Conservation (phyloP, 2,113 vertebrate genomes). For the Probosciger aterrimus region DNA sequence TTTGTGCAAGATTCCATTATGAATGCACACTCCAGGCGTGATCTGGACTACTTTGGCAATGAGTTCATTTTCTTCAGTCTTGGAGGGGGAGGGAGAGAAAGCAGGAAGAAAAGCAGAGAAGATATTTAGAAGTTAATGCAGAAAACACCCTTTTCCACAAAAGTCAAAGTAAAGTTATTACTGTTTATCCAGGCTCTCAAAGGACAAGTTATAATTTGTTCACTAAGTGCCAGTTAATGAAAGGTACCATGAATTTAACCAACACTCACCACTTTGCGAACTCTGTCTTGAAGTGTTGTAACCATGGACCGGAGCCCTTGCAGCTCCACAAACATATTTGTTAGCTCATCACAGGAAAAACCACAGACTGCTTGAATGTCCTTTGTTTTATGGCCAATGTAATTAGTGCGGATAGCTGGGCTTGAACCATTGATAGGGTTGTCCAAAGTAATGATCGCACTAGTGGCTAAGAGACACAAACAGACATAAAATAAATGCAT, state of each 20-base stretch:
- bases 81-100: neutral
- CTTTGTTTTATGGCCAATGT: constrained; percentile 92
- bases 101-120: neutral
- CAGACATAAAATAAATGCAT: neutral
- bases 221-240: neutral
- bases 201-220: neutral
- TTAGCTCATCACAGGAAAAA: constrained; percentile 91
- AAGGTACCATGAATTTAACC: neutral
- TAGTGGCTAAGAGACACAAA: constrained; percentile 67
- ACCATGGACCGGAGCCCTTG: constrained; percentile 88
- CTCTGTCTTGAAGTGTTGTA: constrained; percentile 84
- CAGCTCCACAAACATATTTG: constrained; percentile 90
- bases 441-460: constrained; percentile 85
- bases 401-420: constrained; percentile 92
- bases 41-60: constrained; percentile 73
- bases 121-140: neutral
- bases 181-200: neutral
- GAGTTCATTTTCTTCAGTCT: constrained; percentile 80
- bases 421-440: constrained; percentile 92
- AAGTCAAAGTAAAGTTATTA: neutral
- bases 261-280: constrained; percentile 89
- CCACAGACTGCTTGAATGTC: constrained; percentile 90
- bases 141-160: neutral
- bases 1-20: constrained; percentile 86
- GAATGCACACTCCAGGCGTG: constrained; percentile 80